Base-by-base conservation (phyloP, 2,797 vertebrate species). In the Mallotus villosus region DNA sequence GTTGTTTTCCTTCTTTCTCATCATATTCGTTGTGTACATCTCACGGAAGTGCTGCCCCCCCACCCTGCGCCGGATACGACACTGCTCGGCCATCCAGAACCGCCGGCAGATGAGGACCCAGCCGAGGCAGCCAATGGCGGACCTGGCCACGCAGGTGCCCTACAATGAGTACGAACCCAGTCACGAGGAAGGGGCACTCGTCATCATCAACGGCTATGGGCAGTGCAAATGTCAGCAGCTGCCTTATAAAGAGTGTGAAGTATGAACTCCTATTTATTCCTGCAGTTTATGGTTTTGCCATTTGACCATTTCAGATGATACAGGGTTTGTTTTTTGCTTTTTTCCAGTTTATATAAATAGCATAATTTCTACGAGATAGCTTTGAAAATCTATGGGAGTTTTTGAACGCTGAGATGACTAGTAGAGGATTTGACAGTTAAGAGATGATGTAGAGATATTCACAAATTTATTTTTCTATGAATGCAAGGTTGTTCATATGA, bases 241-340 rank as follows among this genome's bases (percentile, higher is more conserved):
- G 94, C 97, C 97, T 91, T 99, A 99, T 86, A 99, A 99, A 95
- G 97, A 99, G 95, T 99, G 97, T 94, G 97, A 99, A 97, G 97
- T 99, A 94, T 99, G 95, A 96, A 95, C 90, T 89, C 83, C 84
- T 92, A 92, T 93, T 93, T 93, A 93, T 93, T 92, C 82, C 82
- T 84, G 90, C 86, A 87, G 88, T 83, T 89, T 90, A 88, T 88
- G 90, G 89, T 91, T 91, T 92, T 86, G 85, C 89, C 91, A 93
- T 92, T 92, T 86, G 86, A 91, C 90, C 91, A 92, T 93, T 92
- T 92, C 86, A 93, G 89, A 92, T 74, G 83, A 93, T 88, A 93
- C 92, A 93, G 93, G 92, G 93, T 94, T 94, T 92, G 89, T 84
- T 91, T 93, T 89, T 87, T 81, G 78, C 67, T 77, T 85, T 74